These are phyloP conservation scores for Onthophagus sagittarius DNA, from an alignment of 2,888 invertebrate species.

Conservation along the genomic window DNA sequence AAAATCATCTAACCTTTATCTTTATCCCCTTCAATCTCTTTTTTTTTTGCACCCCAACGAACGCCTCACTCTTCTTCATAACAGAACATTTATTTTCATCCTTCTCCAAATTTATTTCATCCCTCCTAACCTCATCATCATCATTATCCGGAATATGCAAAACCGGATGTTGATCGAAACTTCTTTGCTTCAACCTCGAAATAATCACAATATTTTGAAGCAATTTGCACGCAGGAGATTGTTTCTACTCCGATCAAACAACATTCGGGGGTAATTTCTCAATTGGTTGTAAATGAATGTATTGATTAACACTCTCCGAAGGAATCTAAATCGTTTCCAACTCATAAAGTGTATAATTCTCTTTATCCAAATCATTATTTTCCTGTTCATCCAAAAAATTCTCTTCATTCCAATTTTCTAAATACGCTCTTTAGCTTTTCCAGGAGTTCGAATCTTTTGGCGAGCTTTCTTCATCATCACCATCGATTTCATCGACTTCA, in stretches of 20 bases:
- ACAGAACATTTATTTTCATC: neutral
- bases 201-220: constrained; percentile 14
- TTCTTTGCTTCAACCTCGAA: neutral
- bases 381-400: constrained; percentile 36
- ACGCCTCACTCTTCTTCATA: neutral
- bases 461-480: too few species aligned
- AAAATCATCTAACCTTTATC: too few species aligned
- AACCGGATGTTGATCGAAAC: neutral
- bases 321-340: constrained; percentile 35
- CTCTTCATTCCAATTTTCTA: constrained; percentile 46
- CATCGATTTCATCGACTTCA: constrained; percentile 29
- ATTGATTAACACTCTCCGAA: constrained; percentile 33
- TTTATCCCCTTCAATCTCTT: too few species aligned
- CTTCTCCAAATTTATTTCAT: neutral
- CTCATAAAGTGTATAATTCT: constrained; percentile 27
- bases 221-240: constrained; percentile 13
- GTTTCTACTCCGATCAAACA: neutral
- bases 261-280: constrained; percentile 30
- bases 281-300: constrained; percentile 32
- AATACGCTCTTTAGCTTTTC: constrained; percentile 40
- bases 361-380: constrained; percentile 14
- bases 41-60: too few species aligned
- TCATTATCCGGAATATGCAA: constrained; percentile 4
- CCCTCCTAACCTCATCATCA: neutral
- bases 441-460: constrained; percentile 31